Evolutionary conservation across 2,888 invertebrate species (phyloP).

Genomic region (Drosophila pseudotakahashii): DNA sequence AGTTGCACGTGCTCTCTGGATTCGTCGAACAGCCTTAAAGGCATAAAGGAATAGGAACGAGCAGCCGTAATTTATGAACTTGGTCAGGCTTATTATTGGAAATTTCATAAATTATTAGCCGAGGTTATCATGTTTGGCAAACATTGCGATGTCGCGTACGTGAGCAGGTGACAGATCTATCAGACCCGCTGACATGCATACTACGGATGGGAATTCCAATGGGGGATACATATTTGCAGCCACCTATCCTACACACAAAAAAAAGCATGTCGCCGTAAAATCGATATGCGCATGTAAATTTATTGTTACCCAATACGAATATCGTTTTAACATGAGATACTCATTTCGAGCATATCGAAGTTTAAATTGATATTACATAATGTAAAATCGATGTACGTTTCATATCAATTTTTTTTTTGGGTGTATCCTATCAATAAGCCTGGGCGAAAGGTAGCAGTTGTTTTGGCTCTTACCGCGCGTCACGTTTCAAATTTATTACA

Average conservation of each 20-base stretch:
- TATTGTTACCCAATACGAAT: too few species aligned
- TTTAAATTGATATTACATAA: too few species aligned
- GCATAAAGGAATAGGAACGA: not conserved
- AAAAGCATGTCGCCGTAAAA: too few species aligned
- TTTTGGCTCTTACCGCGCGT: conserved; percentile 54
- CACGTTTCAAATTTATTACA: conserved; percentile 79
- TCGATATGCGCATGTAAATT: too few species aligned
- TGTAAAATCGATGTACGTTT: too few species aligned
- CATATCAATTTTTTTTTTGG: too few species aligned
- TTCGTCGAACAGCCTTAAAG: not conserved
- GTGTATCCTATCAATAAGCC: conserved; percentile 68
- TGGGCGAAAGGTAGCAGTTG: conserved; percentile 48
- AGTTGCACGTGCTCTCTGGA: conserved; percentile 59
- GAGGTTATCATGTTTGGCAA: conserved; percentile 53
- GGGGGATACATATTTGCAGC: too few species aligned
- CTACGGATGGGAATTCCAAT: not conserved
- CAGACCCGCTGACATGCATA: conserved; percentile 57
- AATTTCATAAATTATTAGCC: conserved; percentile 66
- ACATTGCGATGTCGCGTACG: conserved; percentile 52
- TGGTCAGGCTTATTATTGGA: conserved; percentile 59
- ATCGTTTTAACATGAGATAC: too few species aligned
- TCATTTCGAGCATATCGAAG: too few species aligned
- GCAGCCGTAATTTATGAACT: conserved; percentile 63
- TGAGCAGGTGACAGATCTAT: conserved; percentile 75
- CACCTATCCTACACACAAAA: too few species aligned